phyloP scores from a whole-genome alignment of 2,113 vertebrate genomes.

The Thamnaconus septentrionalis region DNA sequence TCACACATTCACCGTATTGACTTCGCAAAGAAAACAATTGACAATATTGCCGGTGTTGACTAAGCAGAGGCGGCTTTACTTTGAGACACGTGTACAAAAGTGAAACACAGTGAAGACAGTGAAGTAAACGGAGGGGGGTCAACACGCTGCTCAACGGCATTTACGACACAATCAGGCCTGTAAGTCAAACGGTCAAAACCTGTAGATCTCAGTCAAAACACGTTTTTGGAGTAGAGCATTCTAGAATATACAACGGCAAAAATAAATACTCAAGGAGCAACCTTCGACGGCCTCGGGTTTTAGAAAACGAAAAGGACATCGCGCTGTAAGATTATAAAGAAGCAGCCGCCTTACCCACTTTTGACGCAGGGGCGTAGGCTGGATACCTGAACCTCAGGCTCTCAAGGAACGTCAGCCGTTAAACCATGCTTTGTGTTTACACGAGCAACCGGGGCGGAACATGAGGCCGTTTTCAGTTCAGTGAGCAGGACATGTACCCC shows the following conservation, averaged over 20 bases:
- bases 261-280: background rate
- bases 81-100: no score
- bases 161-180: constrained; percentile 14
- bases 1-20: no score
- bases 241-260: background rate
- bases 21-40: no score
- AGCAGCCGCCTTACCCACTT: constrained; percentile 20
- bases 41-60: no score
- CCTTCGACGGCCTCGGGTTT: background rate
- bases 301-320: background rate
- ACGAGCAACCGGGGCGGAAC: background rate
- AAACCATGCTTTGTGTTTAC: background rate
- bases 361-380: constrained; percentile 65
- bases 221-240: background rate
- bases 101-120: background rate
- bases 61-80: no score
- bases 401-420: constrained; percentile 4
- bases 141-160: background rate
- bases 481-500: constrained; percentile 14
- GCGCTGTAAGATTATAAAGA: background rate
- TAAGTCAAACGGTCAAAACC: constrained; percentile 20
- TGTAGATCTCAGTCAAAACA: constrained; percentile 13
- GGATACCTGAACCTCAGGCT: constrained; percentile 52
- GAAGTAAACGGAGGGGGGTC: background rate
- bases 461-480: background rate